These are phyloP conservation scores for Toxotes jaculatrix DNA, from an alignment of 2,113 vertebrate species.

Conservation along the genomic window DNA sequence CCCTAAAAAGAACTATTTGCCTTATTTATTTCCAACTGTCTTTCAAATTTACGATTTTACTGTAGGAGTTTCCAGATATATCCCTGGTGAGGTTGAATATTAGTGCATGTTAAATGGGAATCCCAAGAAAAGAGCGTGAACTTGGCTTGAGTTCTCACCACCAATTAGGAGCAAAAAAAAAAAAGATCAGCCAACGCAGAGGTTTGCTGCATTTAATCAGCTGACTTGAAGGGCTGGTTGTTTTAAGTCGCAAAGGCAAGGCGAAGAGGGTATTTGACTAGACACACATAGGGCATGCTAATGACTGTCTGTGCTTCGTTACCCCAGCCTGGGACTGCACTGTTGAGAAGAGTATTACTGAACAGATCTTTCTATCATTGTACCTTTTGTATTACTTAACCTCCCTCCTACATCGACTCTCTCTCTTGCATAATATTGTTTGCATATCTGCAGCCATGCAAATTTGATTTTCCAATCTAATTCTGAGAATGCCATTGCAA, in stretches of 20 bases:
- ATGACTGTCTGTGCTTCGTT: constrained; percentile 68
- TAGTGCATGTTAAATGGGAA: constrained; percentile 34
- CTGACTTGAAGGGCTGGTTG: constrained; percentile 70
- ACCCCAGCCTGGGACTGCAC: constrained; percentile 47
- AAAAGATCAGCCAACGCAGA: constrained; percentile 48
- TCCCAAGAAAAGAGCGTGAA: constrained; percentile 43
- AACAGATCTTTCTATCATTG: constrained; percentile 57
- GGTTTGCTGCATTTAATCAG: constrained; percentile 75
- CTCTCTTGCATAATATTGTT: constrained; percentile 37
- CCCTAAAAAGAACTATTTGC: constrained; percentile 37
- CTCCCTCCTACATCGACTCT: constrained; percentile 28
- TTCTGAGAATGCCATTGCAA: constrained; percentile 44
- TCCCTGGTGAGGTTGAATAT: constrained; percentile 43
- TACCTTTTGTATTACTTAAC: constrained; percentile 39
- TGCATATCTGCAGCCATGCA: constrained; percentile 51
- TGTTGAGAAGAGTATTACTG: constrained; percentile 50
- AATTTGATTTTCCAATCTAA: constrained; percentile 52
- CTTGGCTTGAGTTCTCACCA: constrained; percentile 53
- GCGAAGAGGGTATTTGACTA: constrained; percentile 75
- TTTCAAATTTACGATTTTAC: constrained; percentile 48
- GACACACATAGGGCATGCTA: constrained; percentile 74
- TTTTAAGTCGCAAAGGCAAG: constrained; percentile 62
- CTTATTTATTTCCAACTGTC: constrained; percentile 26
- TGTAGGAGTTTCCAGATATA: constrained; percentile 35
- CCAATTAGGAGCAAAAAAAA: constrained; percentile 64